Evolutionary conservation across 2,797 vertebrate genomes (phyloP), one percentile per base, ranked within the genome.

Genomic region (Sebastes ruberrimus): DNA sequence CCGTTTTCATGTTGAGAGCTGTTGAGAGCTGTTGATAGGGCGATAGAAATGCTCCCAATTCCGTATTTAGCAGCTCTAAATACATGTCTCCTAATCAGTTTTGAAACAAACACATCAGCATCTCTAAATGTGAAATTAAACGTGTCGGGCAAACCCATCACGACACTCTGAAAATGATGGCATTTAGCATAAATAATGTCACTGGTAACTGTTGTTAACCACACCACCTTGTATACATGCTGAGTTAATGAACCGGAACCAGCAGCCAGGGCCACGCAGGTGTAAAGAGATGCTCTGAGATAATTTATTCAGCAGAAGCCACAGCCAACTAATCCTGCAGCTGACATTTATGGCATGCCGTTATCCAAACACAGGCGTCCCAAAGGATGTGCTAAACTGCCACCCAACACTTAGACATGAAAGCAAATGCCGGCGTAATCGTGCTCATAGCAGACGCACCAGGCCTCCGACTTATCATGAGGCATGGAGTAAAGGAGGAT

Each of bases 291-390:
- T 86, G 76, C 57, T 75, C n/a, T 5, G 32, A 77, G 74, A 77
- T 92, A 25, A 89, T 90, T 89, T 88, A 88, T 77, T 77, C 73
- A 32, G 71, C 64, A 38, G 52, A 14, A 79, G 65, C 64, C 80
- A 65, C 32, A 73, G 33, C 74, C 65, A 84, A 88, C 79, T 86
- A 82, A 89, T 90, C 77, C 83, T 67, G 53, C 71, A 35, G 68
- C 74, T 88, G 85, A 89, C 90, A 88, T 91, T 91, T 86, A 86
- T 80, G 71, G 76, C 30, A n/a, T 38, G 60, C 76, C 11, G 60
- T 78, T 89, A 81, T 89, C 80, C 81, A 90, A 92, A 92, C 86
- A 89, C 38, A 68, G 68, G 64, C 62, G 33, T 88, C 88, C 78
- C 82, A 27, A 20, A 78, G 90, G 81, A 75, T 63, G 59, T 81